These are phyloP conservation scores for Nipponia nippon DNA, from an alignment of 2,113 vertebrate species.

Conservation along the genomic window DNA sequence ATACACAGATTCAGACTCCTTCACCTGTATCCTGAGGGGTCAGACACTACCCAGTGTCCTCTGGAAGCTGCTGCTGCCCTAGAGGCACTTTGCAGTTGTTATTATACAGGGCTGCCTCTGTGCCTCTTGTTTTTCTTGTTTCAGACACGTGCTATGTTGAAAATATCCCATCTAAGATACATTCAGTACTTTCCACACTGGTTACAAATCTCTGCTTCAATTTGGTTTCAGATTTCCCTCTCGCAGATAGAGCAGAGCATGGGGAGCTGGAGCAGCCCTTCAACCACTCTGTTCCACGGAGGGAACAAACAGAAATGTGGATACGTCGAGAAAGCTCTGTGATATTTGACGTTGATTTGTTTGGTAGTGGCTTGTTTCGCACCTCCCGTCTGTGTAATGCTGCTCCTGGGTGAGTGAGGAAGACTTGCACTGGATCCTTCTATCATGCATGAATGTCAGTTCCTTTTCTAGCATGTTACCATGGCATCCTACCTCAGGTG, in stretches of 20 bases:
- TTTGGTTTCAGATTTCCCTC: neutral
- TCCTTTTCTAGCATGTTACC: neutral
- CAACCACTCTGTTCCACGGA: fast-evolving
- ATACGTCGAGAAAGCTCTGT: fast-evolving
- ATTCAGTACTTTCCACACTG: neutral
- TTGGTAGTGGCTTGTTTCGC: neutral
- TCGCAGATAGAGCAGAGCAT: neutral
- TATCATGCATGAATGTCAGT: neutral
- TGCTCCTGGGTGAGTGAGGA: neutral
- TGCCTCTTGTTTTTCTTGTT: neutral
- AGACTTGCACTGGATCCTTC: neutral
- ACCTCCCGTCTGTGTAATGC: neutral
- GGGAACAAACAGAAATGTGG: neutral
- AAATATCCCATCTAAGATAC: neutral
- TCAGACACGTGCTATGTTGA: fast-evolving
- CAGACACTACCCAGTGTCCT: neutral
- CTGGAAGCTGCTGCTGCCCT: neutral
- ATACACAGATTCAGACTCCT: neutral
- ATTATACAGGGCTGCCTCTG: neutral
- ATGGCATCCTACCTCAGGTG: neutral
- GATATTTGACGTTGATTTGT: neutral
- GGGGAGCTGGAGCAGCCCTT: neutral
- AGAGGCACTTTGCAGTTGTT: neutral
- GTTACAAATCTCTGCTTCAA: neutral
- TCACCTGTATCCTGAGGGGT: neutral